phyloP scores from a whole-genome alignment of 92 coral and sea anemone species.

The Heliopora coerulea region DNA sequence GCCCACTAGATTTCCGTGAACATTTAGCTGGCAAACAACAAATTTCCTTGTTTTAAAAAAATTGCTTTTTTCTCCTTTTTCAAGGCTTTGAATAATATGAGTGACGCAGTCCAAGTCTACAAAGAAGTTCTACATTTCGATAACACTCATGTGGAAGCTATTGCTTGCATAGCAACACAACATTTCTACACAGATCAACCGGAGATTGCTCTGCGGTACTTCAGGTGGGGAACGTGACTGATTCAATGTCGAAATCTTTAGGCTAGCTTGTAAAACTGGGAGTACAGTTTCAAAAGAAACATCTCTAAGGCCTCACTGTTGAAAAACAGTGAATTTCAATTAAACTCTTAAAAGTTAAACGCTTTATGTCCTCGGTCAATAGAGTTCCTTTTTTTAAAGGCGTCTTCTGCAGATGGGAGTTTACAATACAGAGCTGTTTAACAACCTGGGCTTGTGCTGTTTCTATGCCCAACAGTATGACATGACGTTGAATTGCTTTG shows the following conservation, averaged over 20 bases:
- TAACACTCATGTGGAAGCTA: slow-evolving; percentile 92
- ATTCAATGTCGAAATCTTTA: not conserved
- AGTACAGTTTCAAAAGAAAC: too few species aligned
- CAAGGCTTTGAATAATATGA: slow-evolving; percentile 86
- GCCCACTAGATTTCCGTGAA: too few species aligned
- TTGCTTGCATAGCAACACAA: slow-evolving; percentile 95
- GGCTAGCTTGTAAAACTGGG: not conserved
- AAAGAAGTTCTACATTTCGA: slow-evolving; percentile 87
- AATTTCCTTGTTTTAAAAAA: not conserved
- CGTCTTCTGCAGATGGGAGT: slow-evolving; percentile 99
- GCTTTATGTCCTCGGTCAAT: too few species aligned
- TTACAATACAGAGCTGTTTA: slow-evolving; percentile 93
- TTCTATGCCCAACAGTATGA: slow-evolving; percentile 98
- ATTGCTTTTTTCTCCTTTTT: not conserved
- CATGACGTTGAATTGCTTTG: slow-evolving; percentile 94
- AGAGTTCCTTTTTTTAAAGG: slow-evolving; percentile 48
- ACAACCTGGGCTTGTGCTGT: slow-evolving; percentile 93
- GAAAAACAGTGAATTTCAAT: too few species aligned
- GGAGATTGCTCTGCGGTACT: slow-evolving; percentile 89
- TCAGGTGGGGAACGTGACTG: slow-evolving; percentile 50
- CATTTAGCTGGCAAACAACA: too few species aligned
- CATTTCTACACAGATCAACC: slow-evolving; percentile 99
- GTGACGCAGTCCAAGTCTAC: slow-evolving; percentile 82
- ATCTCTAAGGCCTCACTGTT: too few species aligned
- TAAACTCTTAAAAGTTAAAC: too few species aligned